These are phyloP conservation scores for Ceyx cyanopectus DNA, from an alignment of 2,113 vertebrate genomes.

Conservation along the genomic window DNA sequence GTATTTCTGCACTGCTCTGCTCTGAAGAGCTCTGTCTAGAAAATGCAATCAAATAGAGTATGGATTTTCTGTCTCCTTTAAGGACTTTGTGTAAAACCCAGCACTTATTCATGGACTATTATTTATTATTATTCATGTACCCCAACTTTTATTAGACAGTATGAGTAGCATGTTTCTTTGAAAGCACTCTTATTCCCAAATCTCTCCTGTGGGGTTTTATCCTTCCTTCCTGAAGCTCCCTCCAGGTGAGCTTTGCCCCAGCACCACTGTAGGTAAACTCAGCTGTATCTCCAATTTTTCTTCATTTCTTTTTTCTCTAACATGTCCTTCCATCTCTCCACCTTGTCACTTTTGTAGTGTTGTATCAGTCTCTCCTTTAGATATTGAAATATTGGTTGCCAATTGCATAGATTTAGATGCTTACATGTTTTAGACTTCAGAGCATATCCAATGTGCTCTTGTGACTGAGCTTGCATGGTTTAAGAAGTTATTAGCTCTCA, in stretches of 20 bases:
- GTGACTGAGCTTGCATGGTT: not conserved
- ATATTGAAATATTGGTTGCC: not conserved
- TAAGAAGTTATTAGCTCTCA: not conserved
- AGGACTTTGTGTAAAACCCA: not conserved
- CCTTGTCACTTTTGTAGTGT: not conserved
- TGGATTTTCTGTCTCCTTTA: not conserved
- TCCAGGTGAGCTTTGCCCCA: fast-evolving
- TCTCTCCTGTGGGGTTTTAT: fast-evolving
- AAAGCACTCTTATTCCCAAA: not conserved
- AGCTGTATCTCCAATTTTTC: not conserved
- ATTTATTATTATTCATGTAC: not conserved
- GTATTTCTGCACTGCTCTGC: not conserved
- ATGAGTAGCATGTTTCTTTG: not conserved
- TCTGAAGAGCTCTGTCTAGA: not conserved
- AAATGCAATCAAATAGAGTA: not conserved
- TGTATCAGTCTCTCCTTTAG: not conserved
- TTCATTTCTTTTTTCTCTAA: not conserved
- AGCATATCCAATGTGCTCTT: not conserved
- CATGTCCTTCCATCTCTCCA: not conserved
- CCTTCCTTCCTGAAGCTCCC: not conserved
- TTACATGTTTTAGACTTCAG: not conserved
- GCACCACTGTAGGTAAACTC: not conserved
- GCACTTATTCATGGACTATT: not conserved
- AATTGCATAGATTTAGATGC: not conserved
- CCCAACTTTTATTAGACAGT: not conserved